Conservation (phyloP, 2,888 invertebrate genomes). For the Muschampia plurimacula region DNA sequence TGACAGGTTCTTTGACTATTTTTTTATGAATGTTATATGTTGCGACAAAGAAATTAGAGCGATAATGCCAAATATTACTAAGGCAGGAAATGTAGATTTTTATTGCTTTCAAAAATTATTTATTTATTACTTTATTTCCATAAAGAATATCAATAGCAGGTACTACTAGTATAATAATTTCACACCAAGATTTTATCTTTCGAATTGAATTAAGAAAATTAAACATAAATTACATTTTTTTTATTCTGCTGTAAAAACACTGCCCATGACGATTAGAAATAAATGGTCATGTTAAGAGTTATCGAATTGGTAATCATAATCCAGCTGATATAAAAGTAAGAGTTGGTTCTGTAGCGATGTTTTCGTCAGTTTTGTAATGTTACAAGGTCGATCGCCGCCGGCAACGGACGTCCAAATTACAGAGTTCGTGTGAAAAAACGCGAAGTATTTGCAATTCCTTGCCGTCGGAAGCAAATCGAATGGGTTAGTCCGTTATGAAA, state of each 20-base stretch:
- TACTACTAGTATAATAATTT: too few relatives aligned
- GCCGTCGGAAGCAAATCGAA: slow-evolving; percentile 54
- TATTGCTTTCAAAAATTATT: too few relatives aligned
- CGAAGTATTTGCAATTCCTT: slow-evolving; percentile 50
- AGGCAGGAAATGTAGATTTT: too few relatives aligned
- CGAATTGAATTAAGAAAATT: neutral
- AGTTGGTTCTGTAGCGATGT: slow-evolving; percentile 48
- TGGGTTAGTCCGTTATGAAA: slow-evolving; percentile 45
- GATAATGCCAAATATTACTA: too few relatives aligned
- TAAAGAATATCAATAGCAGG: too few relatives aligned
- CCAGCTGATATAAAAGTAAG: slow-evolving; percentile 50
- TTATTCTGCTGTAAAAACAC: neutral
- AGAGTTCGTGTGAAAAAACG: slow-evolving; percentile 68
- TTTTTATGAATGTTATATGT: too few relatives aligned
- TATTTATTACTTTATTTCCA: too few relatives aligned
- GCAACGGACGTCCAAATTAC: slow-evolving; percentile 62
- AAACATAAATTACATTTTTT: too few relatives aligned
- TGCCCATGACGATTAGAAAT: neutral
- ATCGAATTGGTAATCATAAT: slow-evolving; percentile 40
- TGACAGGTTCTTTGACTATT: too few relatives aligned
- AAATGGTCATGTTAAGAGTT: slow-evolving; percentile 9
- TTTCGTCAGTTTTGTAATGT: slow-evolving; percentile 57
- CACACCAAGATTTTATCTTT: too few relatives aligned
- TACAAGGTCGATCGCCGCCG: slow-evolving; percentile 56
- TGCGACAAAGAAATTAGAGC: too few relatives aligned